Conservation (phyloP, 2,797 vertebrate genomes). For the Chaetophractus vellerosus region DNA sequence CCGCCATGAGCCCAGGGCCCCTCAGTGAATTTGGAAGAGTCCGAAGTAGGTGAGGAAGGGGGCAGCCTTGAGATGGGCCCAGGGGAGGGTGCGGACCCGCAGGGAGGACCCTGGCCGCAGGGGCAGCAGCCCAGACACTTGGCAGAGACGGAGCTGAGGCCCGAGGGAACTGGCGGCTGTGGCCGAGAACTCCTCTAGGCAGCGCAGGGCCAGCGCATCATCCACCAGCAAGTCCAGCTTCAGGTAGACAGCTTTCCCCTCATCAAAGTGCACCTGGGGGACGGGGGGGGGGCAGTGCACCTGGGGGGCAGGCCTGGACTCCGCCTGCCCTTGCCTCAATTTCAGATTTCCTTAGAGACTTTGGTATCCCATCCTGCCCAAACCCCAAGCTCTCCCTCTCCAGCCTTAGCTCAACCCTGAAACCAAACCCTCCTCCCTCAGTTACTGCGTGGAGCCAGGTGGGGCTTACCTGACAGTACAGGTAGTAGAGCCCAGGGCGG, state of each 20-base stretch:
- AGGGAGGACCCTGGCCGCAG: conserved; percentile 92
- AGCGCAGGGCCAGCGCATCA: conserved; percentile 91
- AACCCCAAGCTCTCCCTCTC: not conserved
- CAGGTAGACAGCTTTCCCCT: conserved; percentile 94
- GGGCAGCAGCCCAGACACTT: conserved; percentile 94
- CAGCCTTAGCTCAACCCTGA: not conserved
- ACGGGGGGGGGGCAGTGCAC: too few species aligned
- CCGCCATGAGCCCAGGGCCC: not conserved
- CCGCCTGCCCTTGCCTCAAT: not conserved
- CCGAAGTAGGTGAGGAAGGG: conserved; percentile 94
- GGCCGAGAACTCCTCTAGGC: conserved; percentile 95
- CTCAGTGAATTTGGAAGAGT: conserved; percentile 94
- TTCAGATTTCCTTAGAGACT: not conserved
- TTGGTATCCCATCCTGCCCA: not conserved
- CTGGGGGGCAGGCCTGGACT: not conserved
- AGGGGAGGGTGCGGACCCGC: conserved; percentile 87
- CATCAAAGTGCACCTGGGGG: conserved; percentile 94
- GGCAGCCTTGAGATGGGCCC: conserved; percentile 85
- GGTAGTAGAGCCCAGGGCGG: conserved; percentile 94
- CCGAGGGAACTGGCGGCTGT: conserved; percentile 93
- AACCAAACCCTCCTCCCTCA: not conserved
- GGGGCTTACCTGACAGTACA: conserved; percentile 95
- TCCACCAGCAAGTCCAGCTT: conserved; percentile 94
- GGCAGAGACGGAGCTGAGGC: conserved; percentile 93
- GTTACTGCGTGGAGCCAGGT: not conserved